Percentiles rank a stretch among this genome's conserved stretches.
Evolutionary conservation across 2,113 vertebrate species (phyloP).

Genomic region (Proterorhinus semilunaris): DNA sequence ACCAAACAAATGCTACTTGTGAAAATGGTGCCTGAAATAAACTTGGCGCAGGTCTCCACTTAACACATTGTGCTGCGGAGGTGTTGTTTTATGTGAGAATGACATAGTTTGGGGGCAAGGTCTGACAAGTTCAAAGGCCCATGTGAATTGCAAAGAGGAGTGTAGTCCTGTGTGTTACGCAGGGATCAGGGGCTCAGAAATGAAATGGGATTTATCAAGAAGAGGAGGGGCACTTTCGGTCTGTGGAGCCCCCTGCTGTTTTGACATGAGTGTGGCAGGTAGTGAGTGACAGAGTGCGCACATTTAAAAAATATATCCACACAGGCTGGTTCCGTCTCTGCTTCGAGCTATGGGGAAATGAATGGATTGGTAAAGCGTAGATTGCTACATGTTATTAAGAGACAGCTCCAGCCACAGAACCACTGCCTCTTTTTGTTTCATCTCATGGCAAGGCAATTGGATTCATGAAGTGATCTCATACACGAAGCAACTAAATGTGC

Average conservation of each 20-base stretch:
- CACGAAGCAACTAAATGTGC: too few relatives aligned
- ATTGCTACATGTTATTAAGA: neutral
- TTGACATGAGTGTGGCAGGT: constrained; percentile 30
- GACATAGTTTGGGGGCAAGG: constrained; percentile 6
- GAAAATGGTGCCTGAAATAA: neutral
- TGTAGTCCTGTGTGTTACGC: constrained; percentile 3
- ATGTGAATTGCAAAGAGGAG: constrained; percentile 12
- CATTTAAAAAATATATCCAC: constrained; percentile 17
- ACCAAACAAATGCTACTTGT: neutral
- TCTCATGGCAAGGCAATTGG: too few relatives aligned
- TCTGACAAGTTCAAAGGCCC: constrained; percentile 19
- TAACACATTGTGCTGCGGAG: constrained; percentile 22
- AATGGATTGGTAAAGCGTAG: constrained; percentile 46
- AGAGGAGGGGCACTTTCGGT: constrained; percentile 1
- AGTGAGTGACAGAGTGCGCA: constrained; percentile 34
- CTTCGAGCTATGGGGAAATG: constrained; percentile 10
- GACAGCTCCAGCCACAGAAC: too few relatives aligned
- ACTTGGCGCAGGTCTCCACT: constrained; percentile 8
- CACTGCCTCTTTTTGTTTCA: too few relatives aligned
- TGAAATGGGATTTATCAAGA: neutral
- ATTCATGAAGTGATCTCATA: too few relatives aligned
- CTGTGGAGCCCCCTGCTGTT: constrained; percentile 34
- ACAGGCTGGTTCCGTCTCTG: neutral
- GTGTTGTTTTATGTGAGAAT: constrained; percentile 27
- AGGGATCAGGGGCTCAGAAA: constrained; percentile 7